These are phyloP conservation scores for Nasonia longicornis DNA, from an alignment of 1,140 invertebrate species.

Conservation along the genomic window DNA sequence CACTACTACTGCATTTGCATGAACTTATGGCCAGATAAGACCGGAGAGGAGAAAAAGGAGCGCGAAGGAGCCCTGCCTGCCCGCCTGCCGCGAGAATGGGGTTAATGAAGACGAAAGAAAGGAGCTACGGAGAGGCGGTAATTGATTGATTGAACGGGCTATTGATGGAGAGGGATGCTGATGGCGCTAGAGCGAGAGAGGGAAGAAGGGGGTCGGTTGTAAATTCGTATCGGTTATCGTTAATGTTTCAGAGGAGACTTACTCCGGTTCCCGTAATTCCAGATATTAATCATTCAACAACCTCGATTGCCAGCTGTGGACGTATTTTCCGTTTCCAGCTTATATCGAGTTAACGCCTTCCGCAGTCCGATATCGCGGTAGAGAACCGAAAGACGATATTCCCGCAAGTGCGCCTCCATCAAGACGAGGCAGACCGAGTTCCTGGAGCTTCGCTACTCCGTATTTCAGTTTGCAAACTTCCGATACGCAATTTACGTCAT, in stretches of 20 bases:
- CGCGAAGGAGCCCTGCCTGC: no score
- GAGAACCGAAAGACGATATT: no score
- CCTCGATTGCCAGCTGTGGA: no score
- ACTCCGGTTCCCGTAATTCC: not conserved
- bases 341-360: no score
- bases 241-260: not conserved
- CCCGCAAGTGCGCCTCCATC: no score
- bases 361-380: no score
- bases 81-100: not conserved
- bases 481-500: not conserved
- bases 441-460: not conserved
- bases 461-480: not conserved
- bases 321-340: no score
- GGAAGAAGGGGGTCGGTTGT: not conserved
- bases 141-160: not conserved
- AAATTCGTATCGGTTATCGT: conserved; percentile 3
- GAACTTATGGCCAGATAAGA: not conserved
- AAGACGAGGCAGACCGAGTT: not conserved
- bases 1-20: conserved; percentile 1
- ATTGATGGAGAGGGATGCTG: not conserved
- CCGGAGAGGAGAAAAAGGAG: not conserved
- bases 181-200: not conserved
- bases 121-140: not conserved
- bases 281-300: not conserved
- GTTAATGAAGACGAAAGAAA: not conserved